Conservation (phyloP, 1,140 invertebrate species). For the Drosophila sp. region DNA sequence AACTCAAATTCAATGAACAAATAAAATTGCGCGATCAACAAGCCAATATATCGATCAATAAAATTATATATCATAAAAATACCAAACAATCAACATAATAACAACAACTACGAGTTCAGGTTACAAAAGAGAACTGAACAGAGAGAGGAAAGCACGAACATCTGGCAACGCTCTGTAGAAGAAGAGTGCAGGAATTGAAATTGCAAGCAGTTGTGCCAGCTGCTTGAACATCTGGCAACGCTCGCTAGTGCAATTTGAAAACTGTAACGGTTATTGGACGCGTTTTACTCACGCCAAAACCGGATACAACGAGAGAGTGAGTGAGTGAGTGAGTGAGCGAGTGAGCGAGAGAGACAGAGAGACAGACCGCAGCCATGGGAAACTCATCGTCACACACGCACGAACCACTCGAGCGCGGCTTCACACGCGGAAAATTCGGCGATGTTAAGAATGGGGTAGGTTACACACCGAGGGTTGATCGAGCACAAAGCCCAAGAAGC, state of each 20-base stretch:
- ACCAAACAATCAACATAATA: slow-evolving; percentile 36
- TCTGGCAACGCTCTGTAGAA: slow-evolving; percentile 62
- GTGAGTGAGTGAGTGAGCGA: slow-evolving; percentile 1
- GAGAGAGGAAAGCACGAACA: slow-evolving; percentile 7
- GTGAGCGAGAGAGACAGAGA: not conserved
- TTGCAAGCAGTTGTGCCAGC: slow-evolving; percentile 56
- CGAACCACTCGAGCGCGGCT: slow-evolving; percentile 84
- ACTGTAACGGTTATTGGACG: slow-evolving; percentile 68
- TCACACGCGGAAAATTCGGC: slow-evolving; percentile 84
- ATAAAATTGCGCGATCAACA: slow-evolving; percentile 70
- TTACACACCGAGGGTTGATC: slow-evolving; percentile 41
- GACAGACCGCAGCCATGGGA: slow-evolving; percentile 68
- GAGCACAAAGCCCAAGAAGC: slow-evolving; percentile 26
- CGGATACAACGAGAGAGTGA: slow-evolving; percentile 7
- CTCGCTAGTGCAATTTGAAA: slow-evolving; percentile 30
- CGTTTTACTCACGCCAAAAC: slow-evolving; percentile 71
- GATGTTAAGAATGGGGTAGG: slow-evolving; percentile 85
- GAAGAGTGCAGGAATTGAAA: not conserved
- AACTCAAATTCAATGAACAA: slow-evolving; percentile 82
- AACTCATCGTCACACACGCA: slow-evolving; percentile 85
- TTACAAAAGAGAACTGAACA: not conserved
- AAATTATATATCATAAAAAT: slow-evolving; percentile 47
- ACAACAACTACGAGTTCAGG: slow-evolving; percentile 18
- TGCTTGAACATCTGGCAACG: slow-evolving; percentile 64
- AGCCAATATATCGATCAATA: slow-evolving; percentile 76